phyloP scores from a whole-genome alignment of 2,888 invertebrate species.

The Pollenia griseotomentosa region DNA sequence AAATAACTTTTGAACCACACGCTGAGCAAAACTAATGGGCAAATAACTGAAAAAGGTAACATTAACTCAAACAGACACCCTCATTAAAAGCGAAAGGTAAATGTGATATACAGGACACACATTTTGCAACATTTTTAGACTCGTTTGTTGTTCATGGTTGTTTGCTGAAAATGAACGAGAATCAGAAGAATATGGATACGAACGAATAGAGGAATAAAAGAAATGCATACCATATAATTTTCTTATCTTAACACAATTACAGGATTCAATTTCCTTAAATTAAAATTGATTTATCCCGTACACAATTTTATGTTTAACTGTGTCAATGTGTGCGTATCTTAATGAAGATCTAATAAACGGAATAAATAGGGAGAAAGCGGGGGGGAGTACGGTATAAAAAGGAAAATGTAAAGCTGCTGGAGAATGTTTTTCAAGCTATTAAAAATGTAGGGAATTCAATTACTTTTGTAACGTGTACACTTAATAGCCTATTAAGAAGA shows the following conservation, averaged over 20 bases:
- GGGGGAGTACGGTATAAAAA: neutral
- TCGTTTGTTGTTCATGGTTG: neutral
- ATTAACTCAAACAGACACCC: conserved; percentile 9
- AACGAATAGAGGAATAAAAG: conserved; percentile 12
- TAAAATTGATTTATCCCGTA: conserved; percentile 70
- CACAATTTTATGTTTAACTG: conserved; percentile 5
- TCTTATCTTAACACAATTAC: conserved; percentile 70
- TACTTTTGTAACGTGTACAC: conserved; percentile 83
- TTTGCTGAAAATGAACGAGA: neutral
- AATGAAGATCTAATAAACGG: conserved; percentile 9
- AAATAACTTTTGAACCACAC: neutral
- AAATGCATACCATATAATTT: conserved; percentile 59
- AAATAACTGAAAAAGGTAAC: neutral
- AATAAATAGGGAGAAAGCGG: neutral
- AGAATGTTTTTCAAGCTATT: conserved; percentile 76
- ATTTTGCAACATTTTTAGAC: conserved; percentile 1
- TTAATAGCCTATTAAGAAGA: conserved; percentile 83
- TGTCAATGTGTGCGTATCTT: conserved; percentile 1
- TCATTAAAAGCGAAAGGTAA: conserved; percentile 27
- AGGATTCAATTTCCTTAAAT: conserved; percentile 71
- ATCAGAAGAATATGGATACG: conserved; percentile 14
- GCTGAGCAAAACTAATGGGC: conserved; percentile 1
- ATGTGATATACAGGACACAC: conserved; percentile 2
- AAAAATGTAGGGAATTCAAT: conserved; percentile 81
- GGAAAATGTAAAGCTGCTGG: conserved; percentile 20